Base-by-base conservation (phyloP, 2,888 invertebrate species). In the Drosophila prostipennis region DNA sequence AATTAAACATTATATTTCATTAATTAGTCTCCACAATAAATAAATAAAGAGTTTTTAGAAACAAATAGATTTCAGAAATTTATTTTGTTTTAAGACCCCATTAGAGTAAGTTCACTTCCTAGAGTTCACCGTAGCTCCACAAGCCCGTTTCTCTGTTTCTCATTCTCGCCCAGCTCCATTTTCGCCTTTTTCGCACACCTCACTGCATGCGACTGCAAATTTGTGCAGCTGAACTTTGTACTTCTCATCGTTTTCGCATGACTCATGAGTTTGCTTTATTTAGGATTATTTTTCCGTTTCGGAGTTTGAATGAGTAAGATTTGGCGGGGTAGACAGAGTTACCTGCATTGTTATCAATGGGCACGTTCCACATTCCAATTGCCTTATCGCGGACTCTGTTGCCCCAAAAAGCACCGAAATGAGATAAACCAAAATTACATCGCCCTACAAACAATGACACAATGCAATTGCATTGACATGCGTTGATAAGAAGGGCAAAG, bases 391-490 rank as follows among this genome's bases (percentile, higher is more conserved):
- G 23, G 53, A 67, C 13, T 59, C 39, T 49, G 23, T 29, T 78
- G 76, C 54, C 61, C 76, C 42, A 61, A 64, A 77, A 64, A 71
- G 13, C 19, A 29, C 34, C 43, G 32, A 26, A 51, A 46, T 13
- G 13, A 72, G 83, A 80, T 80, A 80, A 80, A 77, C 52, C 45
- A 52, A 70, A 68, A 61, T 63, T 39, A 49, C 60, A 59, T 65
- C 70, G 60, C 56, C 55, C 57, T 57, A 77, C 63, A 79, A 75
- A 46, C 26, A 71, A 46, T 69, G 58, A 48, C 39, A 61, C 63
- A 80, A 69, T 80, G 78, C 83, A 80, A 69, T 78, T 80, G 76
- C 80, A 82, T 76, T 78, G 58, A 72, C 71, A 69, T 58, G 68
- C 40, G 34, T 42, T 59, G 79, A 79, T 79, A 81, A 75, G 63